Evolutionary conservation across 1,140 invertebrate genomes (phyloP).

Genomic region (Drosophila paulistorum): DNA sequence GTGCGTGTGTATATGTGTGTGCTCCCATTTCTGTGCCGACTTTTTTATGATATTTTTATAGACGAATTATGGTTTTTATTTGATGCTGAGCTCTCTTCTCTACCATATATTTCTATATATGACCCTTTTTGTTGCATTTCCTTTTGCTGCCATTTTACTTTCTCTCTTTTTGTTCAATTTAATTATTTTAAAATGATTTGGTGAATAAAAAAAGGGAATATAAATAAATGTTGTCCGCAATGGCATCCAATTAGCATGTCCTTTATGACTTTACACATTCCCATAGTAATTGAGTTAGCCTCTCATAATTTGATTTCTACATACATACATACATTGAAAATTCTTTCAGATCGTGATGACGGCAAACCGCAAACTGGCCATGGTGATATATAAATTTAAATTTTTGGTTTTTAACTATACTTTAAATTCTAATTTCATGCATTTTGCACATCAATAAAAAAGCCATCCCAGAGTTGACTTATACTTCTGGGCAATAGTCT

Average conservation of each 20-base stretch:
- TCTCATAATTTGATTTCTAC: conserved; percentile 36
- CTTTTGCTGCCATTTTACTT: conserved; percentile 24
- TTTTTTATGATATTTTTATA: conserved; percentile 80
- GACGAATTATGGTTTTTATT: conserved; percentile 82
- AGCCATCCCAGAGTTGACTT: not conserved
- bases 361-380: conserved; percentile 29
- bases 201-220: conserved; percentile 40
- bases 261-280: conserved; percentile 51
- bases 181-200: conserved; percentile 80
- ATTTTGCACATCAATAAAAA: conserved; percentile 78
- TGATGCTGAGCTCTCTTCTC: conserved; percentile 51
- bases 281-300: conserved; percentile 51
- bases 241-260: conserved; percentile 69
- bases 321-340: not conserved
- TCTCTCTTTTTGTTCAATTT: conserved; percentile 49
- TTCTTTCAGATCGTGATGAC: not conserved
- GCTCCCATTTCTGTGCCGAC: conserved; percentile 48
- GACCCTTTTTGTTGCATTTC: conserved; percentile 61
- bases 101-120: conserved; percentile 25
- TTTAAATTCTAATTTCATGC: conserved; percentile 80
- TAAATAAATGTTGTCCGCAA: conserved; percentile 64
- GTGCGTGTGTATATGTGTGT: conserved; percentile 13
- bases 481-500: not conserved
- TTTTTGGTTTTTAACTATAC: conserved; percentile 54
- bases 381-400: conserved; percentile 13